phyloP scores from a whole-genome alignment of 2,888 invertebrate species.

The Leptothorax acervorum region DNA sequence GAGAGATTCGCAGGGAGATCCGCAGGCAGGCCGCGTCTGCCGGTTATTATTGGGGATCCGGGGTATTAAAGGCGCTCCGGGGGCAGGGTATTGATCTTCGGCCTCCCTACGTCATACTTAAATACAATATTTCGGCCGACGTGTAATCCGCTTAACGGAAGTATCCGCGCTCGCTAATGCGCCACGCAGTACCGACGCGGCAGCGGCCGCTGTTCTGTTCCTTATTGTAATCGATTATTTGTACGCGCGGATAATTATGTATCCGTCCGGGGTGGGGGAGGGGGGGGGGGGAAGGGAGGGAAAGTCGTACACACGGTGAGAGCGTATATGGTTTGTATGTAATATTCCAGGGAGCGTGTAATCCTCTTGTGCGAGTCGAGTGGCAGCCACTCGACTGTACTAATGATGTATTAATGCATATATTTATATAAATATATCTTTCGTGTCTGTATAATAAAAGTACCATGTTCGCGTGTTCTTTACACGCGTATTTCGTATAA shows the following conservation, averaged over 20 bases:
- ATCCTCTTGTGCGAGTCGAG: constrained; percentile 66
- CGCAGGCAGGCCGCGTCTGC: constrained; percentile 31
- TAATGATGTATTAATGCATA: constrained; percentile 45
- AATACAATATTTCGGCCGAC: constrained; percentile 72
- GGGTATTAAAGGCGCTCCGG: constrained; percentile 69
- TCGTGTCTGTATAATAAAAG: not conserved
- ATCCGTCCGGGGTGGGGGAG: too few relatives aligned
- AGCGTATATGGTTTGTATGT: constrained; percentile 36
- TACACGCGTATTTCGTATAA: not conserved
- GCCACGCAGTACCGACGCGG: constrained; percentile 48
- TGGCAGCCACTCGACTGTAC: constrained; percentile 63
- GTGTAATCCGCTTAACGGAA: constrained; percentile 72
- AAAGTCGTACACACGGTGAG: constrained; percentile 22
- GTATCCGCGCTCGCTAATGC: constrained; percentile 58
- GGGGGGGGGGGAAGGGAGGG: not conserved
- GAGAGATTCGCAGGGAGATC: constrained; percentile 27
- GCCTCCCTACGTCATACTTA: constrained; percentile 68
- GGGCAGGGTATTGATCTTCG: constrained; percentile 71
- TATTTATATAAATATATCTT: not conserved
- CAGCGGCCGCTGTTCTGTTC: constrained; percentile 61
- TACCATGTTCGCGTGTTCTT: not conserved
- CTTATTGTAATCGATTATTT: constrained; percentile 66
- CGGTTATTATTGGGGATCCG: constrained; percentile 75
- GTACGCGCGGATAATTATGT: constrained; percentile 36
- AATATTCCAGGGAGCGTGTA: constrained; percentile 57